A percentile compares a stretch with the other conserved stretches of the same genome.
Conservation (phyloP, 2,113 vertebrate species). For the Engraulis encrasicolus region DNA sequence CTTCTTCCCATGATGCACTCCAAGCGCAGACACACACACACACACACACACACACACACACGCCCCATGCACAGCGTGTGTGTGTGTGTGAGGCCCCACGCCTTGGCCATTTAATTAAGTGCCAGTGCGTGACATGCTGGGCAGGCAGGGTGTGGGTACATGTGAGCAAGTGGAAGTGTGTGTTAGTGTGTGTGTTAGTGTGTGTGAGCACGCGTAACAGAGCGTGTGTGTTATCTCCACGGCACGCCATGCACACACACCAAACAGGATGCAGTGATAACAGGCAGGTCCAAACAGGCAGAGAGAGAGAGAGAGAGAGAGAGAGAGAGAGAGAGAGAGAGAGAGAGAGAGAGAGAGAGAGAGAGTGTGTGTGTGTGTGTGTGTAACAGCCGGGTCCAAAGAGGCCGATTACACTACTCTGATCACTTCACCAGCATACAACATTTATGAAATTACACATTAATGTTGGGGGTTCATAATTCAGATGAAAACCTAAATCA, state of each 20-base stretch:
- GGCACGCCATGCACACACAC: conserved; percentile 34
- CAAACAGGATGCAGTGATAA: conserved; percentile 48
- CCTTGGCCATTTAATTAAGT: conserved; percentile 38
- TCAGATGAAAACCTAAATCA: too few species aligned
- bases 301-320: too few species aligned
- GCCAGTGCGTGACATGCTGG: conserved; percentile 15
- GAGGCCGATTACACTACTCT: too few species aligned
- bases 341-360: too few species aligned
- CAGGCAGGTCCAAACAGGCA: background rate
- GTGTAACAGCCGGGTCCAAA: too few species aligned
- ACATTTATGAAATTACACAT: too few species aligned
- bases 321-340: too few species aligned
- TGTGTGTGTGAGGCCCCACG: conserved; percentile 22
- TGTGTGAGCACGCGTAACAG: conserved; percentile 32
- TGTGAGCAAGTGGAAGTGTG: conserved; percentile 34
- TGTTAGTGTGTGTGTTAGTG: conserved; percentile 34
- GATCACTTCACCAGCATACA: too few species aligned
- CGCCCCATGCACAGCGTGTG: conserved; percentile 48
- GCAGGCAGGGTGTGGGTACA: conserved; percentile 19
- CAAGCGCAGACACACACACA: conserved; percentile 45
- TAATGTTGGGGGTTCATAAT: too few species aligned
- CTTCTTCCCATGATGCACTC: conserved; percentile 72
- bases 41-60: conserved; percentile 47
- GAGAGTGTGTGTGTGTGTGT: too few species aligned
- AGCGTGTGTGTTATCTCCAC: conserved; percentile 23